Percentiles rank a stretch among this genome's conserved stretches.
Evolutionary conservation across 2,888 invertebrate genomes (phyloP).

Genomic region (Euzophera pinguis): DNA sequence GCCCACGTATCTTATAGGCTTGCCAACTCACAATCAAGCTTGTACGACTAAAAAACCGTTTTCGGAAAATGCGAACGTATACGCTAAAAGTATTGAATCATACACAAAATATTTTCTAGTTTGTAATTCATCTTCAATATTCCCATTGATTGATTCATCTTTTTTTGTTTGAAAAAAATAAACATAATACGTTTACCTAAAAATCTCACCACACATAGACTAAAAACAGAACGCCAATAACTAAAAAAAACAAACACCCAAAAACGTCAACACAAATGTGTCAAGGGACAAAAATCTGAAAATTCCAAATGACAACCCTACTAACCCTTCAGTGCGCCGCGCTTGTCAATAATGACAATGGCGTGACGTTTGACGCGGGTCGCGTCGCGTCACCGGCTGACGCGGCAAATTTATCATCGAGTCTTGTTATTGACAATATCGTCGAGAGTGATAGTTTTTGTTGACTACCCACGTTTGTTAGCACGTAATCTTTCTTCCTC

Average conservation of each 20-base stretch:
- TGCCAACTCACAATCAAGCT: slow-evolving; percentile 4
- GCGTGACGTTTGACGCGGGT: slow-evolving; percentile 39
- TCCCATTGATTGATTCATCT: no score
- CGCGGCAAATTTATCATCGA: slow-evolving; percentile 48
- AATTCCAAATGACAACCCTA: neutral
- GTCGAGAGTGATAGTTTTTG: slow-evolving; percentile 27
- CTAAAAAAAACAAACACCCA: neutral
- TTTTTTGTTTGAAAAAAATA: no score
- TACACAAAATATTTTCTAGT: no score
- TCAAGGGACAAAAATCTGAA: neutral
- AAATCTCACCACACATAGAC: no score
- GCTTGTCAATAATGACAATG: slow-evolving; percentile 44
- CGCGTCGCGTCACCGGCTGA: slow-evolving; percentile 33
- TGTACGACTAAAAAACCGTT: no score
- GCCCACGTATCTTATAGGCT: neutral
- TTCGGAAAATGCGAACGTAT: neutral
- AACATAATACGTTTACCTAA: no score
- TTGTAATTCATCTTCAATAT: no score
- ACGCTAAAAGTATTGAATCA: no score
- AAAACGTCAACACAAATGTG: neutral
- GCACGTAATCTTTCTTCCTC: neutral
- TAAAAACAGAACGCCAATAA: neutral
- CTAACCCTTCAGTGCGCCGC: slow-evolving; percentile 11
- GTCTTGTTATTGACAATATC: slow-evolving; percentile 50
- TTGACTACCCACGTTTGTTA: neutral